Evolutionary conservation across 2,797 vertebrate genomes (phyloP), one percentile per base, ranked within the genome.

Genomic region (Notamacropus eugenii): DNA sequence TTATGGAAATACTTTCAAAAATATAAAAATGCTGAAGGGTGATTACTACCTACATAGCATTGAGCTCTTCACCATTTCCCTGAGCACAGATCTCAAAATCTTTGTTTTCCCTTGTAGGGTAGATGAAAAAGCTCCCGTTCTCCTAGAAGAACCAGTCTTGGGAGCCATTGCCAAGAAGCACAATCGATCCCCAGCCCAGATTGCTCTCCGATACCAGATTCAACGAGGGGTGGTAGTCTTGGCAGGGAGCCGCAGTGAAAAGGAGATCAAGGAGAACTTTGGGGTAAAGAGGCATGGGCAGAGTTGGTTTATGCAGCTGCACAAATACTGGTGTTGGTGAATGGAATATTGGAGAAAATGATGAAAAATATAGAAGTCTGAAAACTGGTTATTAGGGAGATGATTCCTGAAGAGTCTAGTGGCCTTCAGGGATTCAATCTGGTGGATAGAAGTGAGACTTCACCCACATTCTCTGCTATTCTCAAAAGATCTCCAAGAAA

Each of bases 121-220:
- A 4, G 58, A 82, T 19, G 94, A 91, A 50, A 54, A 57, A 5
- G 6, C 1, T 6, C 98, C 96, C 0, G 22, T 92, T 56, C 62
- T 98, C 29, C 91, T 98, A 50, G 91, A 98, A 31, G 97, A 98
- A 8, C 95, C 97, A 0, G 55, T 96, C 0, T 50, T 98, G 31
- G 93, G 56, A 0, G 46, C 27, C 62, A 54, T 98, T 3, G 97
- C 97, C 2, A 57, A 96, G 6, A 97, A 96, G 58, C 92, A 94
- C 55, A 2, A 24, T 10, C 28, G 31, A 24, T 97, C 91, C 22
- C 90, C 97, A 0, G 97, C 95, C 12, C 98, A 96, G 31, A 92
- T 98, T 2, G 96, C 96, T 28, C 34, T 97, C 67, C 1, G 95
- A 5, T 97, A 97, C 62, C 90, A 97, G 56, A 56, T 98, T 5